Evolutionary conservation across 2,797 vertebrate genomes (phyloP).

Genomic region (Galago senegalensis): DNA sequence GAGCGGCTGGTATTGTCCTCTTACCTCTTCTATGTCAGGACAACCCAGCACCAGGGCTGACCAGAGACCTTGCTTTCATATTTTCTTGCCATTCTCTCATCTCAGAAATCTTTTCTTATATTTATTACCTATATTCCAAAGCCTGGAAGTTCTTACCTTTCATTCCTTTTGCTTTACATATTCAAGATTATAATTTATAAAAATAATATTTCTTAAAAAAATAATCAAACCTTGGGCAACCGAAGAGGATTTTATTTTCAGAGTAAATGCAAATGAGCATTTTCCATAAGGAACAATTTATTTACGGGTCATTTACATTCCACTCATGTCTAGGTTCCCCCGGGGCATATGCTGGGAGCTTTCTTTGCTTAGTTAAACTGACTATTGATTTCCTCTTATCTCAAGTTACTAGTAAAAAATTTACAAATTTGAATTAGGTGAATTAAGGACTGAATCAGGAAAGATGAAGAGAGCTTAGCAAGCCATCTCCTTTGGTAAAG

Average conservation of each 20-base stretch:
- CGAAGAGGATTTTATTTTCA: background rate
- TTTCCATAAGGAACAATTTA: background rate
- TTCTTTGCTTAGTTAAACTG: background rate
- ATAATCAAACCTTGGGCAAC: background rate
- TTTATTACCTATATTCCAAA: background rate
- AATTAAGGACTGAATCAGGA: background rate
- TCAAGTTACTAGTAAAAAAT: background rate
- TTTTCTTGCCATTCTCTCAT: background rate
- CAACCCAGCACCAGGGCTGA: background rate
- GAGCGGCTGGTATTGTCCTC: background rate
- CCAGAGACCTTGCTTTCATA: background rate
- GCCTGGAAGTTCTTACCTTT: background rate
- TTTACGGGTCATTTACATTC: background rate
- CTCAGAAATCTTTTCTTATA: background rate
- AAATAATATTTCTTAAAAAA: background rate
- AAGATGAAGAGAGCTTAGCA: background rate
- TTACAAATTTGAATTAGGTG: background rate
- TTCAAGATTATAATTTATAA: slow-evolving; percentile 16
- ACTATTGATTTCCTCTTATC: background rate
- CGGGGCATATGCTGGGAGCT: background rate
- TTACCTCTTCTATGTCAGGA: background rate
- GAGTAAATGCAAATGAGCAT: background rate
- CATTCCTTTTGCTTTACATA: background rate
- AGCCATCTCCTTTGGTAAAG: background rate
- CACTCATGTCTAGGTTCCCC: background rate